These are phyloP conservation scores for Leptinotarsa lineolata DNA, from an alignment of 1,140 invertebrate genomes.

Conservation along the genomic window DNA sequence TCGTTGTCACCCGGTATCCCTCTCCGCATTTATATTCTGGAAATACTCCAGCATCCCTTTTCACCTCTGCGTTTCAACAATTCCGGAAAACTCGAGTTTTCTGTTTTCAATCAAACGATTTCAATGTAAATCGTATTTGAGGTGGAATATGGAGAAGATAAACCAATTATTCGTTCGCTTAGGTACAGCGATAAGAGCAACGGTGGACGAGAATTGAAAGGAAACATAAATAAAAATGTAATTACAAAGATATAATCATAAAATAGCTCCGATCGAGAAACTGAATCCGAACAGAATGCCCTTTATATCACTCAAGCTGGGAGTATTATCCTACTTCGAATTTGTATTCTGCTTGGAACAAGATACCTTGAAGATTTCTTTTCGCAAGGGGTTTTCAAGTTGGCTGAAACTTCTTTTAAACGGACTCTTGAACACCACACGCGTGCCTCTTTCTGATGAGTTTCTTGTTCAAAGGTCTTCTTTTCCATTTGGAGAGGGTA, in stretches of 20 bases:
- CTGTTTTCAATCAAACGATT: constrained; percentile 23
- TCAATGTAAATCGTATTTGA: constrained; percentile 20
- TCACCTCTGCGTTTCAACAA: neutral
- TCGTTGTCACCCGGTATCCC: no score
- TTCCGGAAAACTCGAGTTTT: constrained; percentile 8
- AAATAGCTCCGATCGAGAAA: constrained; percentile 43
- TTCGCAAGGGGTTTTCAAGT: neutral
- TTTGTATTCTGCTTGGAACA: neutral
- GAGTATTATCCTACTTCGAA: constrained; percentile 30
- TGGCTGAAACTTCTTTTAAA: neutral
- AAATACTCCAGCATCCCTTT: neutral
- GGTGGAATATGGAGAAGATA: constrained; percentile 23
- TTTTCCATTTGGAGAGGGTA: neutral
- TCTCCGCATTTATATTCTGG: neutral
- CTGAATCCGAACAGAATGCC: constrained; percentile 15
- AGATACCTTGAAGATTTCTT: neutral
- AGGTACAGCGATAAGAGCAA: constrained; percentile 6
- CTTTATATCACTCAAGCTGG: constrained; percentile 16
- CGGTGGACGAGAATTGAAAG: constrained; percentile 15
- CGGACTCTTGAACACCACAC: neutral
- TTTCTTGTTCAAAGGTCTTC: neutral
- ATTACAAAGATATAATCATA: constrained; percentile 49
- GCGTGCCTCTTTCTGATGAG: neutral
- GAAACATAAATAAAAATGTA: constrained; percentile 49
- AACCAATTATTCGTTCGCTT: constrained; percentile 25